Base-by-base conservation (phyloP, 2,113 vertebrate genomes). In the Phalacrocorax pelagicus region DNA sequence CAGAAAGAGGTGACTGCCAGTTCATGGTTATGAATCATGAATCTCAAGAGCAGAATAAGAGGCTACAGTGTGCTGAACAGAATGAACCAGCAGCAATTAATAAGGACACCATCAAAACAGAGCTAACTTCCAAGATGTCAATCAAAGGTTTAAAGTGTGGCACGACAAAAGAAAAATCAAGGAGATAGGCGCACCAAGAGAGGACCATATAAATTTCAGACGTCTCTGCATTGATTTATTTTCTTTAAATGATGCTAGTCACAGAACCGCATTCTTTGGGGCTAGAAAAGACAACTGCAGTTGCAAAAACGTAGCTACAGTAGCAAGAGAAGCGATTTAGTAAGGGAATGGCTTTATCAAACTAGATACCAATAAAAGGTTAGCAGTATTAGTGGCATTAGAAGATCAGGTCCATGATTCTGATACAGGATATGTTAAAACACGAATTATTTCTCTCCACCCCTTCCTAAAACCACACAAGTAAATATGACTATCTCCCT, bases 1-100 rank as follows among this genome's bases (percentile, higher is more conserved):
- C 97, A 97, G 82, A 98, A 94, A 89, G 83, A 84, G 78, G 83
- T 44, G 70, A 82, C 91, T 93, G 94, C 91, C 94, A 90, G 90
- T 81, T 97, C 92, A 92, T 9, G 15, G 80, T 79, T 73, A 95
- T 57, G 72, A 94, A 92, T 86, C 94, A 77, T 5, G 17, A 59
- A 51, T 91, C 59, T 96, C 67, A 80, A 90, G 75, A 96, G 94
- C n/a, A 91, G 93, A 91, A 34, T 30, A 91, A 93, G 63, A 88
- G 42, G 49, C 77, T 90, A 81, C 78, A 90, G 23, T 66, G 73
- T 81, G 81, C 89, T 82, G 67, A 92, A 71, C 24, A 82, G 66
- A 73, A 71, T 10, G 30, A 94, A 91, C 47, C 66, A 84, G 70
- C 51, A 93, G 65, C 71, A 89, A 46, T 74, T 49, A 61, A 59